Conservation (phyloP, 1,140 invertebrate species). For the Streblospio benedicti region DNA sequence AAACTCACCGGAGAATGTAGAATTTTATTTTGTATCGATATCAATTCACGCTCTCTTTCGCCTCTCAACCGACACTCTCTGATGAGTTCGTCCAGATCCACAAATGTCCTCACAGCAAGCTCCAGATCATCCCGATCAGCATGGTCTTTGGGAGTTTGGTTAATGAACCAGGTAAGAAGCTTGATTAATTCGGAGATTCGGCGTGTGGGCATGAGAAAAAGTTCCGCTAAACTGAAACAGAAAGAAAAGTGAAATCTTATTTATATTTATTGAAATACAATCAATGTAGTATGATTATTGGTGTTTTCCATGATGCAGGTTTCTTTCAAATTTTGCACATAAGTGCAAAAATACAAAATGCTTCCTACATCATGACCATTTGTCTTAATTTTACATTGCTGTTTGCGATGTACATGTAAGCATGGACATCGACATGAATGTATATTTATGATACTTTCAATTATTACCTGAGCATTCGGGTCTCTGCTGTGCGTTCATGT, state of each 20-base stretch:
- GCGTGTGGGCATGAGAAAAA: conserved; percentile 28
- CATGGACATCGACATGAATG: no score
- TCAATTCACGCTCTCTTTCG: conserved; percentile 32
- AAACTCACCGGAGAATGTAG: conserved; percentile 37
- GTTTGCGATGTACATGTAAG: no score
- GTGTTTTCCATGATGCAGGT: no score
- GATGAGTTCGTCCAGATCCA: conserved; percentile 32
- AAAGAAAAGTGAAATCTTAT: neutral
- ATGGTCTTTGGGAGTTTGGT: conserved; percentile 32
- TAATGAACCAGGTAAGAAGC: conserved; percentile 36
- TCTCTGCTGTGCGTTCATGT: conserved; percentile 33
- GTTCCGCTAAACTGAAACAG: conserved; percentile 30
- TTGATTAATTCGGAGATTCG: conserved; percentile 35
- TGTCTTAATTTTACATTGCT: no score
- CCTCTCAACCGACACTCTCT: conserved; percentile 32
- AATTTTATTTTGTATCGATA: conserved; percentile 31
- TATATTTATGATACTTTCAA: no score
- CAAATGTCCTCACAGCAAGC: conserved; percentile 29
- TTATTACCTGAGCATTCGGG: conserved; percentile 39
- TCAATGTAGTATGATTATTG: neutral
- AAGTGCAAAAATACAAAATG: no score
- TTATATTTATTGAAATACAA: neutral
- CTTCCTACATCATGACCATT: no score
- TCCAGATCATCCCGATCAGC: conserved; percentile 33
- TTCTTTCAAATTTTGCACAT: no score